A percentile compares a stretch with the other conserved stretches of the same genome.
These are phyloP conservation scores for Nothocercus julius DNA, from an alignment of 2,113 vertebrate species.

Conservation along the genomic window DNA sequence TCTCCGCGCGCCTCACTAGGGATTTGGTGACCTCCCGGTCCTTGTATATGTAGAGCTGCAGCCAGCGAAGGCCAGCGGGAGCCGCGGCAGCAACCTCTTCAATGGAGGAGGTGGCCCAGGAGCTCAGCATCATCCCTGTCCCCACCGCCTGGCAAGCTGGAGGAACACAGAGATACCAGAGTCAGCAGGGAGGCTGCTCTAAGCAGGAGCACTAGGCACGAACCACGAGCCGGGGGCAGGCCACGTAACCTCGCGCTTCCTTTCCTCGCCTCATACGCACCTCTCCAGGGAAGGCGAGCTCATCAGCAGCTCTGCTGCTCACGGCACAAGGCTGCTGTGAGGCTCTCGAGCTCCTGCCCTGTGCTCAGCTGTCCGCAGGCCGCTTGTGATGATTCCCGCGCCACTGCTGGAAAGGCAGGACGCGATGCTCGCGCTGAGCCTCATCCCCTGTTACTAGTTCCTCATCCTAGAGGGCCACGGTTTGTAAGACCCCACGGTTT, in stretches of 20 bases:
- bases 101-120: slow-evolving; percentile 93
- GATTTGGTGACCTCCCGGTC: slow-evolving; percentile 86
- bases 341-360: neutral
- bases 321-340: neutral
- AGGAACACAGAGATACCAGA: neutral
- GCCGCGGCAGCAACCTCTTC: slow-evolving; percentile 88
- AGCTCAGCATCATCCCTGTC: slow-evolving; percentile 96
- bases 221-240: accelerated
- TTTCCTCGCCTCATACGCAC: neutral
- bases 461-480: neutral
- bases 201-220: neutral
- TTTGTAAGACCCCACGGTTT: neutral
- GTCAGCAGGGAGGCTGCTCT: neutral
- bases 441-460: neutral
- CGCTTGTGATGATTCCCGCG: neutral
- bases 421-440: neutral
- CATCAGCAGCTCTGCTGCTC: too few relatives aligned
- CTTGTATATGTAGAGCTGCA: slow-evolving; percentile 95
- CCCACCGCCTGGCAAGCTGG: slow-evolving; percentile 85
- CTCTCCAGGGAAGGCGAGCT: neutral
- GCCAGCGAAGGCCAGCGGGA: slow-evolving; percentile 76
- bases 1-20: slow-evolving; percentile 86
- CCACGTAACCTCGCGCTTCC: neutral
- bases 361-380: accelerated
- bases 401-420: neutral